Base-by-base conservation (phyloP, 2,888 invertebrate genomes). In the Acrobasis repandana region DNA sequence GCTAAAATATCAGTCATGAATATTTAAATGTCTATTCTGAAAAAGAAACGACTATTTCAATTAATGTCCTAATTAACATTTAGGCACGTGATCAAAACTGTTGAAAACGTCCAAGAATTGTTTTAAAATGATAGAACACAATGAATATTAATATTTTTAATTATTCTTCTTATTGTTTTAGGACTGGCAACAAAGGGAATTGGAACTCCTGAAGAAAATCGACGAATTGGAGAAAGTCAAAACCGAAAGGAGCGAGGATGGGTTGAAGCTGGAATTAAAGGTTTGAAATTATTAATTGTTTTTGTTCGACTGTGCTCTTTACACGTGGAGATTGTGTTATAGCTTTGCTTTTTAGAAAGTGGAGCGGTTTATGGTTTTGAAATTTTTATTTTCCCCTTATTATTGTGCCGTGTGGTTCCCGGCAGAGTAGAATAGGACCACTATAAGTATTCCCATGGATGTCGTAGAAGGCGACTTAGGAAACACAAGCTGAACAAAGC, bases 101-200 rank as follows among this genome's bases (percentile, higher is more conserved):
- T 38, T 14, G 38, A 11, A 38, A 38, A 38, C 14, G 38, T 38
- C 38, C 10, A 38, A 14, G 28, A 2, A 11, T 38, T 38, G 38
- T 38, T 49, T 49, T 10, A 14, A 28, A 14, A 6, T 49, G 28
- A 11, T 14, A 11, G 5, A 15, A 9, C 15, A 1, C 51, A 9
- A 50, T 50, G 51, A 34, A 51, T 34, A 54, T 38, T 54, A 11
- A 58, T 49, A 15, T 47, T 56, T 34, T 54, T 54, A 4, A 38
- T 36, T 61, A 51, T 47, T 60, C 36, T 66, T 73, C 28, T 36
- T 61, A 51, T 47, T 60, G 43, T 66, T 73, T 33, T 66, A 92
- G 89, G 79, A 86, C 65, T 91, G 91, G 91, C 83, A 85, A 59
- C 77, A 85, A 68, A 82, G 86, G 56, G 92, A 93, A 70, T 71